Conservation (phyloP, 1,140 invertebrate genomes). For the Alviniconcha marisindica region DNA sequence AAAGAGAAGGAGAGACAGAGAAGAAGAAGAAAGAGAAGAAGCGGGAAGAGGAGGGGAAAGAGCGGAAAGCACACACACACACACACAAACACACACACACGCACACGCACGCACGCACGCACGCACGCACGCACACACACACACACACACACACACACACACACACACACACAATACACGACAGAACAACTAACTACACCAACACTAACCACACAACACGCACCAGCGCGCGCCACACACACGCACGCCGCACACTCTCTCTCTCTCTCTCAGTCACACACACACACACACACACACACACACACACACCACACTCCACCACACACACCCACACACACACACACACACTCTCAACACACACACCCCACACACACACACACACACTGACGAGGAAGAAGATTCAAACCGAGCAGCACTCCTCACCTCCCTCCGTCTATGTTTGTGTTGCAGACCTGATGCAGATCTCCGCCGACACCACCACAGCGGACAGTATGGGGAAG, state of each 20-base stretch:
- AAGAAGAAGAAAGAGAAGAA: no score
- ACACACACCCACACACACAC: no score
- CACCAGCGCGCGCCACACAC: neutral
- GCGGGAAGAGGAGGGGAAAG: no score
- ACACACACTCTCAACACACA: no score
- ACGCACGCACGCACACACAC: neutral
- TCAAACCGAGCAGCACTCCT: neutral
- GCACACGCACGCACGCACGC: neutral
- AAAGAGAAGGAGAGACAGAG: no score
- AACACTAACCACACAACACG: no score
- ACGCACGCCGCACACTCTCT: neutral
- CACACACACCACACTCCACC: no score
- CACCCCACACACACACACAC: no score
- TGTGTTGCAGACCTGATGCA: slow-evolving; percentile 65
- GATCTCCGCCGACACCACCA: slow-evolving; percentile 63
- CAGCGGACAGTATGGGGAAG: slow-evolving; percentile 41
- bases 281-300: neutral
- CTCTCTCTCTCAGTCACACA: neutral
- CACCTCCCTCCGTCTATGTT: neutral
- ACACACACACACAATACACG: no score
- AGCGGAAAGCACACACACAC: no score
- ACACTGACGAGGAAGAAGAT: neutral
- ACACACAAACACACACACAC: neutral
- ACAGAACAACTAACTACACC: no score
- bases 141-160: slow-evolving; percentile 28